Conservation (phyloP, 2,113 vertebrate genomes). For the Chauna torquata region DNA sequence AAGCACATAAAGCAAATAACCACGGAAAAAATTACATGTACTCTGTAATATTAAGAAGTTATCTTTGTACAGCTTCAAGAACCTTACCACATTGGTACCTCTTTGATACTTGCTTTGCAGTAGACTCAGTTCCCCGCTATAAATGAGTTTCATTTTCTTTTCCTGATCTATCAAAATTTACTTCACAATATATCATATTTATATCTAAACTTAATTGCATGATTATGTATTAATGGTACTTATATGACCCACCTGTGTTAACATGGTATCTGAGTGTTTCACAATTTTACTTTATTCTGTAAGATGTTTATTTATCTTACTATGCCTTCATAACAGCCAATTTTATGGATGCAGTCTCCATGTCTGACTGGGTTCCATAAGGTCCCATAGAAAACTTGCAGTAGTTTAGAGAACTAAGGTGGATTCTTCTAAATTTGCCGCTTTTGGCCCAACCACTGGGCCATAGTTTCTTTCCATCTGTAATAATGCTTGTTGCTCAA, state of each 20-base stretch:
- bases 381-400: background rate
- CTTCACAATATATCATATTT: background rate
- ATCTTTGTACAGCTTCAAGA: background rate
- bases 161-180: background rate
- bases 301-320: background rate
- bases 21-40: background rate
- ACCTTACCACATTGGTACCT: background rate
- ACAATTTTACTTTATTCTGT: background rate
- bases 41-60: background rate
- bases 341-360: background rate
- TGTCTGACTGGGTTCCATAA: background rate
- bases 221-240: background rate
- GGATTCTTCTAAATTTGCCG: background rate
- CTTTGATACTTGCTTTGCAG: background rate
- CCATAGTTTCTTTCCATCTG: background rate
- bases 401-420: background rate
- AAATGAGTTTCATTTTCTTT: background rate
- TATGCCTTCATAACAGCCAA: background rate
- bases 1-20: background rate
- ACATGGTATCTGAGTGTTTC: background rate
- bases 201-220: background rate
- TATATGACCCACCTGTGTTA: background rate
- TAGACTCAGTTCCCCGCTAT: background rate
- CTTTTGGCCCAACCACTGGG: background rate
- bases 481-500: background rate